A percentile compares a stretch with the other conserved stretches of the same genome.
These are phyloP conservation scores for Ernsta delagoae DNA, from an alignment of 2,888 invertebrate genomes.

Conservation along the genomic window DNA sequence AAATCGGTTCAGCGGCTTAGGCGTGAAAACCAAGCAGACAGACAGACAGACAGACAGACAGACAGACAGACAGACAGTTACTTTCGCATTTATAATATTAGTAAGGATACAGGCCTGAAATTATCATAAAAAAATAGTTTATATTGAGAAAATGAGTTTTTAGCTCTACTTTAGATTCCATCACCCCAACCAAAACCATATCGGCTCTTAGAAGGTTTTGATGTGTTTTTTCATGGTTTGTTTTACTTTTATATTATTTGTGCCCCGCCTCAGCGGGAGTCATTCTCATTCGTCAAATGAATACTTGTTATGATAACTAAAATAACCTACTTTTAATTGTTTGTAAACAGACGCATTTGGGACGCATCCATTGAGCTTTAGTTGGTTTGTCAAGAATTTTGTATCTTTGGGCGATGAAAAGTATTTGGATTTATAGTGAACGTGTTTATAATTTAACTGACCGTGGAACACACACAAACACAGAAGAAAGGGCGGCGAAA, in stretches of 20 bases:
- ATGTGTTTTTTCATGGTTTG: not conserved
- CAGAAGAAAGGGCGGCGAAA: constrained; percentile 4
- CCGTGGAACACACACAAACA: not conserved
- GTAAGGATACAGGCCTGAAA: no score
- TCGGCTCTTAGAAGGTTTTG: no score
- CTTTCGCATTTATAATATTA: no score
- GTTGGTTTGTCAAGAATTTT: not conserved
- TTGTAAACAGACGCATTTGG: constrained; percentile 21
- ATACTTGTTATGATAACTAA: constrained; percentile 1
- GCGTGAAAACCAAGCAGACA: no score
- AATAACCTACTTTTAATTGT: constrained; percentile 6
- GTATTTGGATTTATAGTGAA: not conserved
- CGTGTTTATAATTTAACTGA: not conserved
- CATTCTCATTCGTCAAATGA: constrained; percentile 2
- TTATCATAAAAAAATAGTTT: no score
- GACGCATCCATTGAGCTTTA: not conserved
- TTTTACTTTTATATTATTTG: not conserved
- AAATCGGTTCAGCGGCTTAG: no score
- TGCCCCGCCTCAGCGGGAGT: constrained; percentile 20
- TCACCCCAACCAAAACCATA: no score
- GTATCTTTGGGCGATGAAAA: not conserved
- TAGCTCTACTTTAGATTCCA: no score
- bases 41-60: no score
- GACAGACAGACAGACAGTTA: no score
- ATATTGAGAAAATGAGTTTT: no score